Conservation (phyloP, 2,797 vertebrate genomes). For the Gymnopithys bicolor region DNA sequence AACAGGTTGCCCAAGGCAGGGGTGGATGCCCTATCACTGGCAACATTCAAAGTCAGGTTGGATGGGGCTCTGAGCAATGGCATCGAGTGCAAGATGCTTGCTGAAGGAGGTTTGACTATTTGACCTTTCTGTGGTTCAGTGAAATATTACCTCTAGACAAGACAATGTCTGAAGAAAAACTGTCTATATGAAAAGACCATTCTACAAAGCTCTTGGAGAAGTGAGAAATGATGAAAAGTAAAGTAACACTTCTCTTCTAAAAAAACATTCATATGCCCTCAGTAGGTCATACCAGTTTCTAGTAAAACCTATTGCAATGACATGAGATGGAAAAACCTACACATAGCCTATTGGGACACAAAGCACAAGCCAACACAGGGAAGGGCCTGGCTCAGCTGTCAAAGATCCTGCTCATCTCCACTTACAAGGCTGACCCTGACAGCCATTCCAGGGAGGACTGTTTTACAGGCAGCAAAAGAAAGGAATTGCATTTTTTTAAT, state of each 20-base stretch:
- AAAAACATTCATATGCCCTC: not conserved
- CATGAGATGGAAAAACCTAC: not conserved
- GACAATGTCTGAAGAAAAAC: not conserved
- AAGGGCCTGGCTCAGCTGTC: not conserved
- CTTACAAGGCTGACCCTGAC: not conserved
- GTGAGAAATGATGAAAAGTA: not conserved
- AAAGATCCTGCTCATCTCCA: not conserved
- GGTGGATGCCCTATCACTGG: no score
- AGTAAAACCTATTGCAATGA: not conserved
- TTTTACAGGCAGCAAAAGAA: not conserved
- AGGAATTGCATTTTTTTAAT: not conserved
- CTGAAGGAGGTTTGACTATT: fast-evolving
- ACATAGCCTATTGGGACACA: not conserved
- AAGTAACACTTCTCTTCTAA: not conserved
- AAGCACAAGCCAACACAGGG: slow-evolving; percentile 8
- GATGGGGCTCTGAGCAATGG: not conserved
- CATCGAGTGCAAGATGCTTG: not conserved
- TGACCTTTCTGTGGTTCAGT: not conserved
- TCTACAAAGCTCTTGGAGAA: not conserved
- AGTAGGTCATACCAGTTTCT: not conserved
- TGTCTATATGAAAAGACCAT: not conserved
- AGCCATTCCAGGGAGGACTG: not conserved
- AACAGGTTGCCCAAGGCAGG: not conserved
- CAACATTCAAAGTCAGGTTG: not conserved
- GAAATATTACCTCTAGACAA: not conserved